Evolutionary conservation across 2,797 vertebrate genomes (phyloP).

Genomic region (Parotocinclus haroldoi): DNA sequence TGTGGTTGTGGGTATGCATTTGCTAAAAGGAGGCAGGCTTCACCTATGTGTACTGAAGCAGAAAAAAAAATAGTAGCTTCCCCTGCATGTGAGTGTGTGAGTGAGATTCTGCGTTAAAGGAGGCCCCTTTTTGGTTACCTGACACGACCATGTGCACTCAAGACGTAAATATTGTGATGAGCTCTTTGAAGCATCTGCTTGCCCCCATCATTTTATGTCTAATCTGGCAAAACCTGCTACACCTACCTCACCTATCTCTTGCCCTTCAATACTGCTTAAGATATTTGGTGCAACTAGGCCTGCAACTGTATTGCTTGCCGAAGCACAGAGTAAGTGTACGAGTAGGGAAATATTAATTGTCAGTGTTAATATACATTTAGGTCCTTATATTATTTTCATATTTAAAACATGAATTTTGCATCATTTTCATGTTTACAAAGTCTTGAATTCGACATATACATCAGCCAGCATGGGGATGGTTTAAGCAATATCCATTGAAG

Average conservation of each 20-base stretch:
- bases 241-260: slow-evolving; percentile 66
- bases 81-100: neutral
- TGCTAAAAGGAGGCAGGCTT: slow-evolving; percentile 74
- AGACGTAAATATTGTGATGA: slow-evolving; percentile 99
- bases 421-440: too few species aligned
- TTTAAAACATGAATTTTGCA: too few species aligned
- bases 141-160: slow-evolving; percentile 98
- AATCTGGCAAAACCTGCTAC: slow-evolving; percentile 95
- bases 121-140: slow-evolving; percentile 95
- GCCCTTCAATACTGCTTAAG: slow-evolving; percentile 68
- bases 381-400: too few species aligned
- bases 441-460: slow-evolving; percentile 46
- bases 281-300: slow-evolving; percentile 63
- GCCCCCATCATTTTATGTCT: slow-evolving; percentile 95
- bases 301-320: neutral
- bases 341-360: slow-evolving; percentile 48
- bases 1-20: slow-evolving; percentile 21
- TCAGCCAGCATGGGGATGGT: slow-evolving; percentile 46
- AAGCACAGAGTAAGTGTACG: slow-evolving; percentile 61
- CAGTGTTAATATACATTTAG: too few species aligned
- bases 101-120: slow-evolving; percentile 81
- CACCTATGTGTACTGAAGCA: slow-evolving; percentile 97
- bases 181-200: slow-evolving; percentile 97
- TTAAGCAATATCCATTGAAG: neutral
- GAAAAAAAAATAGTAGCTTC: slow-evolving; percentile 67